Evolutionary conservation across 2,797 vertebrate genomes (phyloP).

Genomic region (Phoxinus dragarum): DNA sequence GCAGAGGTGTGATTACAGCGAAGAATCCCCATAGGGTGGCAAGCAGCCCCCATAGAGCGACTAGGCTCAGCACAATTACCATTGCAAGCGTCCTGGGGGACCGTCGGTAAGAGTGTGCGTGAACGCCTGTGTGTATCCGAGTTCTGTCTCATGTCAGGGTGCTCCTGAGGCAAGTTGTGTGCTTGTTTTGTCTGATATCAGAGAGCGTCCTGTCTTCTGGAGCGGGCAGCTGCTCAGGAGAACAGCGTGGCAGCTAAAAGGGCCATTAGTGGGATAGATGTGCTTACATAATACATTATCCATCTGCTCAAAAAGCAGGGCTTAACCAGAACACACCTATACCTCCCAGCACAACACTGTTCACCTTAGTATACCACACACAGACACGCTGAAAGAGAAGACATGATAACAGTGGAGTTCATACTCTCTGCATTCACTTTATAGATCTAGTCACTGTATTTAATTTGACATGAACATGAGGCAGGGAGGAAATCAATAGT

Average conservation of each 20-base stretch:
- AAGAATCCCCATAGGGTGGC: conserved; percentile 22
- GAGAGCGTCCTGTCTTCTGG: conserved; percentile 39
- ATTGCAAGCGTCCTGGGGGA: background rate
- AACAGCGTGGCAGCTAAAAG: conserved; percentile 69
- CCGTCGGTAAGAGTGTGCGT: background rate
- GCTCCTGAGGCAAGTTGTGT: conserved; percentile 35
- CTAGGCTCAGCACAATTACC: conserved; percentile 29
- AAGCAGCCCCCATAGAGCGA: conserved; percentile 11
- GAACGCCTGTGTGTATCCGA: conserved; percentile 5
- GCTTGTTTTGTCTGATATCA: conserved; percentile 38
- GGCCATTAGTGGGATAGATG: conserved; percentile 78
- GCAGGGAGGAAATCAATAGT: background rate
- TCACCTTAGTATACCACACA: background rate
- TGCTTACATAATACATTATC: conserved; percentile 82
- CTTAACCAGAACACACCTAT: conserved; percentile 45
- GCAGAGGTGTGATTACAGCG: conserved; percentile 28
- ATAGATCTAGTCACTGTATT: background rate
- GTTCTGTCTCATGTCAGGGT: conserved; percentile 46
- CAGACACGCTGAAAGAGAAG: background rate
- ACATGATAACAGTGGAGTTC: background rate
- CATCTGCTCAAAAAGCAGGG: conserved; percentile 74
- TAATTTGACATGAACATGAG: conserved; percentile 6
- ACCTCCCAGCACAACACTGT: conserved; percentile 32
- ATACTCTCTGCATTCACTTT: background rate
- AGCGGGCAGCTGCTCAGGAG: conserved; percentile 43